Conservation (phyloP, 1,140 invertebrate genomes). For the Drosophila leontia region DNA sequence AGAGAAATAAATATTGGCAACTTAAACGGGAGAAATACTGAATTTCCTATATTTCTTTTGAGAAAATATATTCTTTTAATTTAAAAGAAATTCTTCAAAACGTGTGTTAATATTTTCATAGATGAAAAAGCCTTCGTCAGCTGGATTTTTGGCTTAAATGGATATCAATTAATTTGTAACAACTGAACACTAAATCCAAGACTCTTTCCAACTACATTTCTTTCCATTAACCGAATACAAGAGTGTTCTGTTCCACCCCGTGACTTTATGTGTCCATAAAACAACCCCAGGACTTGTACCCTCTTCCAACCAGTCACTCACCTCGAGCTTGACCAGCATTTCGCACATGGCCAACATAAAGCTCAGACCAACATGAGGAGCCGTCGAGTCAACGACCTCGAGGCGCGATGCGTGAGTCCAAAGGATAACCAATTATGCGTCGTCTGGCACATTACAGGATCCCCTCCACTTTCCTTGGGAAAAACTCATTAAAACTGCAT, state of each 20-base stretch:
- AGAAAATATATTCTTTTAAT: background rate
- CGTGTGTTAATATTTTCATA: background rate
- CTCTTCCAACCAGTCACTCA: slow-evolving; percentile 10
- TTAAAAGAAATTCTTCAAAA: background rate
- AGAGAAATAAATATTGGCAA: background rate
- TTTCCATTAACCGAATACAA: slow-evolving; percentile 12
- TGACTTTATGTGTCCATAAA: background rate
- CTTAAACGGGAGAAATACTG: background rate
- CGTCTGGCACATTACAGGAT: slow-evolving; percentile 59
- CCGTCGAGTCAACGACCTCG: slow-evolving; percentile 70
- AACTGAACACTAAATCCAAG: slow-evolving; percentile 10
- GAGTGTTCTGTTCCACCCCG: slow-evolving; percentile 7
- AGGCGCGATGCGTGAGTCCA: slow-evolving; percentile 38
- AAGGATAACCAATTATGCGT: slow-evolving; percentile 75
- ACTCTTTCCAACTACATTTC: background rate
- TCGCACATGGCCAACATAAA: slow-evolving; percentile 47
- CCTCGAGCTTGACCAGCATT: slow-evolving; percentile 34
- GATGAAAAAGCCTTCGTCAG: background rate
- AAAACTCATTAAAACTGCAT: slow-evolving; percentile 82
- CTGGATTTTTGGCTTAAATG: background rate
- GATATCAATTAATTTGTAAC: slow-evolving; percentile 10
- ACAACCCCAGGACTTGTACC: slow-evolving; percentile 9
- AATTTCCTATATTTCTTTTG: background rate
- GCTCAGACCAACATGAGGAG: slow-evolving; percentile 21
- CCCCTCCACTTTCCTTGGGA: slow-evolving; percentile 12